These are phyloP conservation scores for Tenualosa thibaudeaui DNA, from an alignment of 2,797 vertebrate species.

Conservation along the genomic window DNA sequence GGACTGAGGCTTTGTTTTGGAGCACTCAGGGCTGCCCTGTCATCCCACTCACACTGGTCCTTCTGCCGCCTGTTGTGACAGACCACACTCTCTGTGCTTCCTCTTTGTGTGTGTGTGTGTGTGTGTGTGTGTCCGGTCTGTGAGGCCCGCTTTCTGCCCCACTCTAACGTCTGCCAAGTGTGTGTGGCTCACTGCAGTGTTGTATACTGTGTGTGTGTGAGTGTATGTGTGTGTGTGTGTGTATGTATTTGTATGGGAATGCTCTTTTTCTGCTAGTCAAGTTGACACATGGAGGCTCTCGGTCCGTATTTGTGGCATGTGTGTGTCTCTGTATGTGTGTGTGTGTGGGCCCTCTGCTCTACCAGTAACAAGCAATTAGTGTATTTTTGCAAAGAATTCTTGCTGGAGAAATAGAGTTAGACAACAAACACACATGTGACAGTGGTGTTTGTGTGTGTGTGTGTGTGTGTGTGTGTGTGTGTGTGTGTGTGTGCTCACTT, in stretches of 20 bases:
- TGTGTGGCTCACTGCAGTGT: conserved; percentile 2
- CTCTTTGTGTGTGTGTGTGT: not conserved
- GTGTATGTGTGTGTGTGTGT: not conserved
- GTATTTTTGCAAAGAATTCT: not conserved
- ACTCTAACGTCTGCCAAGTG: not conserved
- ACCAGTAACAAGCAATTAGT: not conserved
- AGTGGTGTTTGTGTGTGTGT: not conserved
- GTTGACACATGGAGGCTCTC: not conserved
- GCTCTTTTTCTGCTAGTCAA: not conserved
- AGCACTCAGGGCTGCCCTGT: not conserved
- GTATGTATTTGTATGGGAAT: not conserved
- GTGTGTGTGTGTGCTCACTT: not conserved
- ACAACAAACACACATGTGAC: not conserved
- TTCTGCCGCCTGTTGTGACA: not conserved
- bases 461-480: conserved; percentile 10
- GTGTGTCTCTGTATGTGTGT: not conserved
- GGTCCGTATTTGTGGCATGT: not conserved
- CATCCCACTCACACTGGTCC: not conserved
- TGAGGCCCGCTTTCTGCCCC: not conserved
- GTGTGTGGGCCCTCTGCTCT: not conserved
- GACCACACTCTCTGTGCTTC: not conserved
- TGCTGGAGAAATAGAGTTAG: not conserved
- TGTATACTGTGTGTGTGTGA: not conserved
- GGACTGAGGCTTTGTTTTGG: not conserved
- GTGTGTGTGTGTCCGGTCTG: conserved; percentile 12